These are phyloP conservation scores for Centruroides sculpturatus DNA, from an alignment of 1,140 invertebrate species.

Conservation along the genomic window DNA sequence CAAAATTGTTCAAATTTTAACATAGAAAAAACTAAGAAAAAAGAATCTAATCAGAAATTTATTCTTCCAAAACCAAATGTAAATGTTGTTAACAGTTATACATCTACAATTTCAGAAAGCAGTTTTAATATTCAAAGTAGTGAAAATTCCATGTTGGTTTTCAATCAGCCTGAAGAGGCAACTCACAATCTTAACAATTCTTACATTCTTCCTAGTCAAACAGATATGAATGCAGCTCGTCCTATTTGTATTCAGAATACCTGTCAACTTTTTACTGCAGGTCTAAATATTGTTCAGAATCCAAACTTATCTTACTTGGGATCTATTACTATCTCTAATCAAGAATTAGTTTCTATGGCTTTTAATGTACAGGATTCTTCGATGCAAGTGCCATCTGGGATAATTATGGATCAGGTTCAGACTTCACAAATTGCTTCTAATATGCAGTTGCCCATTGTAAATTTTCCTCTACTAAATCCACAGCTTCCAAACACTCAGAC, in stretches of 20 bases:
- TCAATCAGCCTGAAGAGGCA: not conserved
- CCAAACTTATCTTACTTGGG: constrained; percentile 14
- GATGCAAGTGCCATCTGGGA: not conserved
- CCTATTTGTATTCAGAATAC: too few species aligned
- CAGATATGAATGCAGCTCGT: too few species aligned
- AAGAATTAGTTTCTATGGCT: constrained; percentile 11
- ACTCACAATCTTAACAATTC: not conserved
- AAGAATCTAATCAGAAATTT: too few species aligned
- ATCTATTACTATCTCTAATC: constrained; percentile 15
- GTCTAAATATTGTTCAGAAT: not conserved
- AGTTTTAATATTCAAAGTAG: not conserved
- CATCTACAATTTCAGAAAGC: not conserved
- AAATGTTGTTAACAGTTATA: not conserved
- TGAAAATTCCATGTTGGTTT: too few species aligned
- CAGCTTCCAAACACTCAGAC: too few species aligned
- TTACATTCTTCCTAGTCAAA: too few species aligned
- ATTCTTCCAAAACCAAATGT: not conserved
- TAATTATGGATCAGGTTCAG: not conserved
- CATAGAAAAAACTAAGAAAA: too few species aligned
- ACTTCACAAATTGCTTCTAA: not conserved
- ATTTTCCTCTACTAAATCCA: too few species aligned
- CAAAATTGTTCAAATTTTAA: not conserved
- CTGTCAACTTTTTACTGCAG: too few species aligned
- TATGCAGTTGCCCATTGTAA: too few species aligned
- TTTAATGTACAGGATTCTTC: constrained; percentile 7